phyloP scores from a whole-genome alignment of 2,797 vertebrate genomes.

The Pempheris klunzingeri region DNA sequence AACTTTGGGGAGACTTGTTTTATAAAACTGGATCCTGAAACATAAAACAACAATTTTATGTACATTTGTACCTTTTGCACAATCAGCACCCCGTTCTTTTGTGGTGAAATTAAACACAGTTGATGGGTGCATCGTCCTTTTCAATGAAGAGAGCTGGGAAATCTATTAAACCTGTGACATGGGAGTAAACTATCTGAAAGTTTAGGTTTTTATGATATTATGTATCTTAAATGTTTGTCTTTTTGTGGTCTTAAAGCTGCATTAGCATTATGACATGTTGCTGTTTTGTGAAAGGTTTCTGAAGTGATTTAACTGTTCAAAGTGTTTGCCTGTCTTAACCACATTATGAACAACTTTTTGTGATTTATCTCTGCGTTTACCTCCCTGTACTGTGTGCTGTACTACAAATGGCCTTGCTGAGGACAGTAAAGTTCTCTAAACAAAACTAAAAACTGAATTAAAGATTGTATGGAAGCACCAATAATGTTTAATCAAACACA shows the following conservation, averaged over 20 bases:
- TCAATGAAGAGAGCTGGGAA: slow-evolving; percentile 33
- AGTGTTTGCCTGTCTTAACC: neutral
- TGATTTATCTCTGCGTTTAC: neutral
- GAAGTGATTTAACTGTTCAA: slow-evolving; percentile 21
- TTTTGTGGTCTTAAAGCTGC: slow-evolving; percentile 33
- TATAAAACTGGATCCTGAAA: slow-evolving; percentile 57
- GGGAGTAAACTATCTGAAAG: neutral
- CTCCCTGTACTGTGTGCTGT: no score
- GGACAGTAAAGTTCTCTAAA: no score
- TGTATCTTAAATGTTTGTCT: slow-evolving; percentile 34
- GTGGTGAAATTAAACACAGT: slow-evolving; percentile 19
- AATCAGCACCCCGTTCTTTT: slow-evolving; percentile 41
- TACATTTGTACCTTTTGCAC: slow-evolving; percentile 78
- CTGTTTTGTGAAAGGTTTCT: slow-evolving; percentile 3
- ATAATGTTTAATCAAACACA: neutral
- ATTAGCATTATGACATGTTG: slow-evolving; percentile 6
- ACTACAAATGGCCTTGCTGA: no score
- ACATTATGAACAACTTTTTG: neutral
- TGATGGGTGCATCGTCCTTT: slow-evolving; percentile 6
- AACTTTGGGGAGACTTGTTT: slow-evolving; percentile 46
- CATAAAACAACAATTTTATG: slow-evolving; percentile 51
- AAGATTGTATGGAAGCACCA: neutral
- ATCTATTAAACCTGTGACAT: slow-evolving; percentile 11
- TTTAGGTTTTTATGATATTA: slow-evolving; percentile 23
- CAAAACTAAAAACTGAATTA: slow-evolving; percentile 21